Conservation (phyloP, 2,797 vertebrate genomes). For the Moxostoma hubbsi region DNA sequence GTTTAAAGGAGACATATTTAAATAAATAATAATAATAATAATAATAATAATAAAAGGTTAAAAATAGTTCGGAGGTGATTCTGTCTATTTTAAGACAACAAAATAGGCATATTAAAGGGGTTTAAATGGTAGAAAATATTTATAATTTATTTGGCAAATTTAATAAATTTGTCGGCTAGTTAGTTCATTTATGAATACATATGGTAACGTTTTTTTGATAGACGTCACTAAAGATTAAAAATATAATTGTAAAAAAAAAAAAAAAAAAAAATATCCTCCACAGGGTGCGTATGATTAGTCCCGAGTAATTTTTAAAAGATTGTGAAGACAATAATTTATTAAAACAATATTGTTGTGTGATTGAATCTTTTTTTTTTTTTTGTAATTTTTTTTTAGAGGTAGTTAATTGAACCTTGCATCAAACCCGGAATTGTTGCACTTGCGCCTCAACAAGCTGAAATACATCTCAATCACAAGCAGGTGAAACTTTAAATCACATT, state of each 20-base stretch:
- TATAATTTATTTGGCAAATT: background rate
- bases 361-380: no score
- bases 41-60: background rate
- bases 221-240: background rate
- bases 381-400: no score
- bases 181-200: background rate
- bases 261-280: background rate
- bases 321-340: no score
- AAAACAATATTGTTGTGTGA: no score
- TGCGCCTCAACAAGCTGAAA: slow-evolving; percentile 17
- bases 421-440: slow-evolving; percentile 31
- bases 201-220: background rate
- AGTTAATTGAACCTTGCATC: slow-evolving; percentile 8
- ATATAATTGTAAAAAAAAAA: background rate
- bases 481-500: slow-evolving; percentile 58
- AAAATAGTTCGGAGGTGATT: background rate
- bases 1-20: no score
- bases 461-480: slow-evolving; percentile 39
- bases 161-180: background rate
- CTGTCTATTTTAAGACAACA: background rate
- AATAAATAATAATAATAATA: no score
- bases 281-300: no score
- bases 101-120: background rate
- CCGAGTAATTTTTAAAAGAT: no score
- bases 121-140: background rate